Base-by-base conservation (phyloP, 2,797 vertebrate species). In the Pangasius larnaudii region DNA sequence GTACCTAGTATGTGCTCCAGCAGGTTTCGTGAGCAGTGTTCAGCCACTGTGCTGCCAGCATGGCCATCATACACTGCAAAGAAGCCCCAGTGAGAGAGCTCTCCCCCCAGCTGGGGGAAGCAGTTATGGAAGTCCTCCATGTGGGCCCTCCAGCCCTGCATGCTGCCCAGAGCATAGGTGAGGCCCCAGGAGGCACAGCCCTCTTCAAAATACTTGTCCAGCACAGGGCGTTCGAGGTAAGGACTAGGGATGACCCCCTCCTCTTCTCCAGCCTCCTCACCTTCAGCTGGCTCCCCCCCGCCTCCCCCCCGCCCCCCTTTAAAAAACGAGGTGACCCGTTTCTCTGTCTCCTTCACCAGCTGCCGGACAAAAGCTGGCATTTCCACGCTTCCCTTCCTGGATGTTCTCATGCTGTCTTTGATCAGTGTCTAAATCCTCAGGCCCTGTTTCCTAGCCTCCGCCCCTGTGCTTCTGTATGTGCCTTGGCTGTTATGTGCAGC, bases 41-140 rank as follows among this genome's bases (percentile, higher is more conserved):
- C 95, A 10, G 96, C 96, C 82, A 96, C 97, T 0, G 79, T 91
- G 88, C 92, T 94, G 10, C 97, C 96, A 0, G 96, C 95, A 5
- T 97, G 97, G 1, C 97, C 95, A 24, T 97, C 96, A 0, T 95
- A 97, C 61, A 97, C 96, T 0, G 96, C 96, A 7, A 96, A 97
- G 93, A 97, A 97, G 88, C 94, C 96, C 96, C 96, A 97, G 90
- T 94, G 93, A 0, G 92, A 90, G 59, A 97, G 92, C 87, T 95
- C 92, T 6, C 94, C 94, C 0, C 96, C 96, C 88, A 96, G 92
- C 88, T 95, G 92, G 0, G 95, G 96, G 61, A 95, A 93, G 69
- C 95, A 96, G 92, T 96, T 96, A 61, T 97, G 97, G 78, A 96
- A 96, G 90, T 97, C 97, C 92, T 97, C 97, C 97, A 96, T 96